These are phyloP conservation scores for Halcyon badia DNA, from an alignment of 2,797 vertebrate genomes.

Conservation along the genomic window DNA sequence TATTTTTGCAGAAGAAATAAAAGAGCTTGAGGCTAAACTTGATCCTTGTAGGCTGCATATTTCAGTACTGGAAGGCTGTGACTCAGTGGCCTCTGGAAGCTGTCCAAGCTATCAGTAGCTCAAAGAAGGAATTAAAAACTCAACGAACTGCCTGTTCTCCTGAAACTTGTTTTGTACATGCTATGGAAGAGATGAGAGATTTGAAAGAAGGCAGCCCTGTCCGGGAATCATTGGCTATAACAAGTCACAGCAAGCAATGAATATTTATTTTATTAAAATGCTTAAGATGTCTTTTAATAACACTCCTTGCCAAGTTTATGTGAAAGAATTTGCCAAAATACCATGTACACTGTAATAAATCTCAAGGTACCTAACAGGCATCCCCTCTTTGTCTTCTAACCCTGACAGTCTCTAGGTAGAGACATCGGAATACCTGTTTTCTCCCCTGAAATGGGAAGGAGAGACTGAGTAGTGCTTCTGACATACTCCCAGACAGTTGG, in stretches of 20 bases:
- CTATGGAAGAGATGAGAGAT: constrained; percentile 2
- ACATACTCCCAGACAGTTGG: not conserved
- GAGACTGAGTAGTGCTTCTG: not conserved
- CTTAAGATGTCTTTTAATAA: not conserved
- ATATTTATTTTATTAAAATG: not conserved
- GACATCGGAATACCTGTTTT: not conserved
- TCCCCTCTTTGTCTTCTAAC: not conserved
- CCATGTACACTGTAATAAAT: not conserved
- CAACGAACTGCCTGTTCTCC: not conserved
- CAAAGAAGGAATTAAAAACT: constrained; percentile 37
- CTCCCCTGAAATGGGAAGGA: not conserved
- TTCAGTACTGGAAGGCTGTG: constrained; percentile 44
- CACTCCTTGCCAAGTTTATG: not conserved
- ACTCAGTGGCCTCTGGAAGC: constrained; percentile 51
- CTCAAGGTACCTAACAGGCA: not conserved
- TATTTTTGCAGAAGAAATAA: not conserved
- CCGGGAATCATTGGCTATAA: not conserved
- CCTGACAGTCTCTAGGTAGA: not conserved
- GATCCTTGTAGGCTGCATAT: constrained; percentile 1
- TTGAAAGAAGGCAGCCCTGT: not conserved
- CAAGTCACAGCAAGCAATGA: not conserved
- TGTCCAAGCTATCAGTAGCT: constrained; percentile 40
- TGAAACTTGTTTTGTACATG: constrained; percentile 20
- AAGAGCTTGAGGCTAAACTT: constrained; percentile 28
- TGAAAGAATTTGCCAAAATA: not conserved